A percentile compares a stretch with the other conserved stretches of the same genome.
phyloP scores from a whole-genome alignment of 2,113 vertebrate species.

The Sula dactylatra region DNA sequence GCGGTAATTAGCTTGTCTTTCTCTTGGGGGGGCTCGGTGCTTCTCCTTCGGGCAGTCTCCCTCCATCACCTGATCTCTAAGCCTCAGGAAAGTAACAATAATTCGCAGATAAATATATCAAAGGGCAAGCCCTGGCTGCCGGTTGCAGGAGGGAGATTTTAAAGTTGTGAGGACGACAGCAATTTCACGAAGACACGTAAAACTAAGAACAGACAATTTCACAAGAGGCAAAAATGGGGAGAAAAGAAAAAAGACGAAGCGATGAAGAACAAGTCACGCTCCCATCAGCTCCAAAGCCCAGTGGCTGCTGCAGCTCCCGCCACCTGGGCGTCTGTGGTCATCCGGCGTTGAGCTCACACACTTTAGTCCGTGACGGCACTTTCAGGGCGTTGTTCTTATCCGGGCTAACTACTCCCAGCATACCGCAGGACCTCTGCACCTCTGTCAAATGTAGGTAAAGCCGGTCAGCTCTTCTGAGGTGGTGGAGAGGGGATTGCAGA shows the following conservation, averaged over 20 bases:
- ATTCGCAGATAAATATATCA: not conserved
- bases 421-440: not conserved
- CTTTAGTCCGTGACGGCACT: not conserved
- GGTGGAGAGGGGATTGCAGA: not conserved
- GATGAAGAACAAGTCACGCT: not conserved
- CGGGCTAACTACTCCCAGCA: not conserved
- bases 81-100: not conserved
- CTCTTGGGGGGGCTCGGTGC: not conserved
- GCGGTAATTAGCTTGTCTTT: not conserved
- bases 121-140: not conserved
- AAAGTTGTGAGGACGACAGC: not conserved
- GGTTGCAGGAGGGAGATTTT: not conserved
- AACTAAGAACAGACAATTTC: not conserved
- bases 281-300: not conserved
- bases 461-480: not conserved
- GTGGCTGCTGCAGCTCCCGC: not conserved
- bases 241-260: not conserved
- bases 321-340: not conserved
- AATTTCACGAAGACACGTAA: not conserved
- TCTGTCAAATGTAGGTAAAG: not conserved
- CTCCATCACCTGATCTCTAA: not conserved
- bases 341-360: accelerated
- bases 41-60: not conserved
- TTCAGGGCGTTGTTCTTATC: accelerated
- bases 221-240: not conserved